These are phyloP conservation scores for Drosophila insularis DNA, from an alignment of 1,140 invertebrate species.

Conservation along the genomic window DNA sequence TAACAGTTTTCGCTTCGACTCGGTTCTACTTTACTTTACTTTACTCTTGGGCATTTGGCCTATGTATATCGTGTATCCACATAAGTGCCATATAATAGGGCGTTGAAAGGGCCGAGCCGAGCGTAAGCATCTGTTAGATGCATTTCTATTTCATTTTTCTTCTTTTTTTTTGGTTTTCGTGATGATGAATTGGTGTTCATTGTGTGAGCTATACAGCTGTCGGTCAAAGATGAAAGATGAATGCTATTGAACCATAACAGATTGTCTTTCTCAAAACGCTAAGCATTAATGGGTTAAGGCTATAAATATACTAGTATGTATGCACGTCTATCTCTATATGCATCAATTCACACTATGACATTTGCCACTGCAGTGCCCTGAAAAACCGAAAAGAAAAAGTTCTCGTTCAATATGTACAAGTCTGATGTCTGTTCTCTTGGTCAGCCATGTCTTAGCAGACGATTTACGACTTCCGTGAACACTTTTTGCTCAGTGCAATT, in stretches of 20 bases:
- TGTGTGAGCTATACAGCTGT: conserved; percentile 46
- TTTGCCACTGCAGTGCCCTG: conserved; percentile 27
- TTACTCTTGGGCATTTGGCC: conserved; percentile 33
- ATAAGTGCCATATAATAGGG: conserved; percentile 64
- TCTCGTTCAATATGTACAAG: conserved; percentile 14
- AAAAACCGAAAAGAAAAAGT: neutral
- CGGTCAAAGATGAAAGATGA: conserved; percentile 60
- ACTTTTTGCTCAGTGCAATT: conserved; percentile 66
- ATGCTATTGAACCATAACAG: conserved; percentile 69
- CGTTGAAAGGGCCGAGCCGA: conserved; percentile 51
- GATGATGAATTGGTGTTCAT: conserved; percentile 63
- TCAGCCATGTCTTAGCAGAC: conserved; percentile 55
- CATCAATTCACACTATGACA: conserved; percentile 62
- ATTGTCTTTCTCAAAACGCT: conserved; percentile 21
- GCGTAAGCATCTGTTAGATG: conserved; percentile 16
- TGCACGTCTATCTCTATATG: conserved; percentile 24
- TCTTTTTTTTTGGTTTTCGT: conserved; percentile 39
- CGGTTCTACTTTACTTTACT: too few species aligned
- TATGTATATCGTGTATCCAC: conserved; percentile 32
- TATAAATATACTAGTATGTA: conserved; percentile 36
- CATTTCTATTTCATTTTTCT: conserved; percentile 9
- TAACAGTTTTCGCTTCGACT: conserved; percentile 35
- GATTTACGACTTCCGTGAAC: conserved; percentile 76
- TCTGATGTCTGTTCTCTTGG: conserved; percentile 14
- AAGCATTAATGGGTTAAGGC: conserved; percentile 35